Evolutionary conservation across 1,140 invertebrate genomes (phyloP), one percentile per base, ranked within the genome.

Genomic region (Vollenhovia emeryi): DNA sequence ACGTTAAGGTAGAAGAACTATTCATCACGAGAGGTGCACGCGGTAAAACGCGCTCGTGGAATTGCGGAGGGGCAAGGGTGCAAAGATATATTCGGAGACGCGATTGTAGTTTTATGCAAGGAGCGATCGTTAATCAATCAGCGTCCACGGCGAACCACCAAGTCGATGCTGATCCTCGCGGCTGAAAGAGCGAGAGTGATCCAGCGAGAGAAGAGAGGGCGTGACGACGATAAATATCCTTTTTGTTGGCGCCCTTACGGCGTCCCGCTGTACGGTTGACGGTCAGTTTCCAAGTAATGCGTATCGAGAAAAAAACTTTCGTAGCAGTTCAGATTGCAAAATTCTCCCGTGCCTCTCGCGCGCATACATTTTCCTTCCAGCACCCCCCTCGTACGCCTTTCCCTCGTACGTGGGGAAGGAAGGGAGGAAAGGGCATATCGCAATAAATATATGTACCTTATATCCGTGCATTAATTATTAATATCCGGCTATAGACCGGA

Each of bases 91-190:
- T 21, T 52, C 43, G 68, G 79, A 76, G n/a, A 69, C 55, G 43
- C 80, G 52, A 89, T 75, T 75, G 87, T 87, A 91, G 89, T 92
- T 92, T 93, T 93, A 93, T 93, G 91, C 91, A 92, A 93, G 91
- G 86, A 80, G 43, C 87, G 91, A 92, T 92, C 92, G 90, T 93
- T 93, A 93, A 93, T 93, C 92, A 93, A 93, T 93, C 92, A 92
- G 86, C 68, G 55, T n/a, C 76, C 40, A 57, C 52, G 78, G 87
- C 55, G 80, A 62, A 30, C 64, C 52, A 57, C 64, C 60, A 75
- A 83, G 79, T 84, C 87, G 79, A 88, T 68, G 73, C 83, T 27
- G 84, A 78, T 64, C 75, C 78, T 90, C 86, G 60, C 79, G 62
- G 57, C 57, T 80, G 87, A 82, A 86, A 89, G 88, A 60, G 68